Conservation (phyloP, 1,140 invertebrate species). For the Aphidius ervi region DNA sequence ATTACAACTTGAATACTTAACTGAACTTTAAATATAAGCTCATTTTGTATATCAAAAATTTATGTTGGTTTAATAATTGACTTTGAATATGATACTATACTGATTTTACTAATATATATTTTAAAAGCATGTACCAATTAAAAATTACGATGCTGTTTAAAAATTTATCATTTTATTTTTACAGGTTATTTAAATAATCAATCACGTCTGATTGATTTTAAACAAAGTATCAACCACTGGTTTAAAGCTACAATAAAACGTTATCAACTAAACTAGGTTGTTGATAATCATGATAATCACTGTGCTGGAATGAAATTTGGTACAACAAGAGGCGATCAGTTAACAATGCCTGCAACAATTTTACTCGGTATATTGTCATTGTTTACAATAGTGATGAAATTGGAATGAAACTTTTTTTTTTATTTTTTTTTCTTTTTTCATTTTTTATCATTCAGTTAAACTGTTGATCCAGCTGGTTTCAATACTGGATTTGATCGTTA, state of each 20-base stretch:
- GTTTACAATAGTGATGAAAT: slow-evolving; percentile 76
- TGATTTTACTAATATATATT: slow-evolving; percentile 53
- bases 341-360: slow-evolving; percentile 61
- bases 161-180: slow-evolving; percentile 56
- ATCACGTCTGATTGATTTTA: slow-evolving; percentile 54
- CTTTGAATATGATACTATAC: slow-evolving; percentile 51
- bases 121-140: slow-evolving; percentile 46
- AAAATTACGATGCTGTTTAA: slow-evolving; percentile 59
- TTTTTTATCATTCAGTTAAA: slow-evolving; percentile 49
- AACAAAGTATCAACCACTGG: slow-evolving; percentile 56
- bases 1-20: slow-evolving; percentile 30
- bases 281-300: slow-evolving; percentile 34
- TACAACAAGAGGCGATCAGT: slow-evolving; percentile 59
- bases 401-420: slow-evolving; percentile 57
- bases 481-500: slow-evolving; percentile 11
- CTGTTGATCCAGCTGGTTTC: slow-evolving; percentile 21
- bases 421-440: slow-evolving; percentile 19
- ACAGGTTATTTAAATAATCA: slow-evolving; percentile 51
- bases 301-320: slow-evolving; percentile 22
- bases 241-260: slow-evolving; percentile 54
- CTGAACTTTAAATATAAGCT: slow-evolving; percentile 40
- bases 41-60: slow-evolving; percentile 56
- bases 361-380: slow-evolving; percentile 65
- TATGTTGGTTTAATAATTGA: slow-evolving; percentile 54
- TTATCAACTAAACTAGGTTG: slow-evolving; percentile 55